Conservation (phyloP, 2,113 vertebrate species). For the Myodes glareolus region DNA sequence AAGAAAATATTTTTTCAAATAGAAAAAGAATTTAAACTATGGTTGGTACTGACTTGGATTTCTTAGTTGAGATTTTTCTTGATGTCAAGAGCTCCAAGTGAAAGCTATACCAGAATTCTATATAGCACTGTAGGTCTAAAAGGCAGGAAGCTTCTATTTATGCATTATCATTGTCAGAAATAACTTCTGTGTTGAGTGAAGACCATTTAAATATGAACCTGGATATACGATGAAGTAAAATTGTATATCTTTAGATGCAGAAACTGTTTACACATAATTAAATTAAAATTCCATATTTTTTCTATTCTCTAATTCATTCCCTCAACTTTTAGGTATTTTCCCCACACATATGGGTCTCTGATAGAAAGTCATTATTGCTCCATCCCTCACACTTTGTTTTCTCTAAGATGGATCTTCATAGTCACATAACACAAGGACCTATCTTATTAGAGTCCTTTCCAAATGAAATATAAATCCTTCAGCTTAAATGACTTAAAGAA, state of each 20-base stretch:
- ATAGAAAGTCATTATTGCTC: background rate
- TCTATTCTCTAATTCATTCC: conserved; percentile 17
- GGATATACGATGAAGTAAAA: conserved; percentile 35
- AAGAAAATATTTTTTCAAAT: no score
- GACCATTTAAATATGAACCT: conserved; percentile 3
- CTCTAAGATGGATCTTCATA: background rate
- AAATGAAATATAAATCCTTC: conserved; percentile 37
- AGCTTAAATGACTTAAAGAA: background rate
- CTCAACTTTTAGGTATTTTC: background rate
- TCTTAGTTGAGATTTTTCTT: background rate
- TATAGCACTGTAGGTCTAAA: background rate
- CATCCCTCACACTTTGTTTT: background rate
- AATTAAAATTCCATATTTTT: background rate
- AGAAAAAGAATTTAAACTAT: background rate
- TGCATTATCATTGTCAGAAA: background rate
- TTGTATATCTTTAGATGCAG: background rate
- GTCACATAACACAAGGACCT: background rate
- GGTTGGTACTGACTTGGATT: background rate
- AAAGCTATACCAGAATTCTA: background rate
- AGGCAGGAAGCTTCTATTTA: background rate
- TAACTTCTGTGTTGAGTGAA: background rate
- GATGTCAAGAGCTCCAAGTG: background rate
- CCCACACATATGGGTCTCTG: background rate
- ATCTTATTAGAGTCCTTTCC: background rate
- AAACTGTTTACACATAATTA: background rate